These are phyloP conservation scores for Apis florea DNA, from an alignment of 1,140 invertebrate species.

Conservation along the genomic window DNA sequence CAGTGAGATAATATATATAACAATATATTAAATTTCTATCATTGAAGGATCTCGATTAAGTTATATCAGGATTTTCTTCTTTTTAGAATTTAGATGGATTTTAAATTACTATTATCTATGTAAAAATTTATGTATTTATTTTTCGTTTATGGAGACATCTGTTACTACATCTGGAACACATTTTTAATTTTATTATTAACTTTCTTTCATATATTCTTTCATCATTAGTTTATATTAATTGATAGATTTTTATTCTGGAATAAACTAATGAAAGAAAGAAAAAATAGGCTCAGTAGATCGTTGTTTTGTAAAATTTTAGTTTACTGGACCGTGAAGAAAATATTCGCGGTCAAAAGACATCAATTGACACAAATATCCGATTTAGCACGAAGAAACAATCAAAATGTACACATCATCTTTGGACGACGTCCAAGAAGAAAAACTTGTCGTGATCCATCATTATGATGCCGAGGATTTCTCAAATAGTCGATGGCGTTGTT, in stretches of 20 bases:
- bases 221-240: neutral
- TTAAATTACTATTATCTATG: no score
- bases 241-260: neutral
- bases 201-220: no score
- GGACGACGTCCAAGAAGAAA: conserved; percentile 4
- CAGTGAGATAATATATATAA: no score
- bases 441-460: conserved; percentile 10
- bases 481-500: neutral
- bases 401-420: conserved; percentile 20
- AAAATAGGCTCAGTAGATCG: neutral
- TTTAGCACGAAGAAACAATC: neutral
- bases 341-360: neutral
- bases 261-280: neutral
- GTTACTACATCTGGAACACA: neutral
- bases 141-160: neutral
- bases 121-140: neutral
- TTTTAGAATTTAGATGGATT: no score
- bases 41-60: no score
- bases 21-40: no score
- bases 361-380: conserved; percentile 2
- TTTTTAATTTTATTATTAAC: neutral
- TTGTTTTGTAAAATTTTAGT: neutral
- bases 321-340: neutral
- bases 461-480: neutral
- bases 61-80: no score